Evolutionary conservation across 2,113 vertebrate genomes (phyloP), one percentile per base, ranked within the genome.

Genomic region (Accipiter cooperii): DNA sequence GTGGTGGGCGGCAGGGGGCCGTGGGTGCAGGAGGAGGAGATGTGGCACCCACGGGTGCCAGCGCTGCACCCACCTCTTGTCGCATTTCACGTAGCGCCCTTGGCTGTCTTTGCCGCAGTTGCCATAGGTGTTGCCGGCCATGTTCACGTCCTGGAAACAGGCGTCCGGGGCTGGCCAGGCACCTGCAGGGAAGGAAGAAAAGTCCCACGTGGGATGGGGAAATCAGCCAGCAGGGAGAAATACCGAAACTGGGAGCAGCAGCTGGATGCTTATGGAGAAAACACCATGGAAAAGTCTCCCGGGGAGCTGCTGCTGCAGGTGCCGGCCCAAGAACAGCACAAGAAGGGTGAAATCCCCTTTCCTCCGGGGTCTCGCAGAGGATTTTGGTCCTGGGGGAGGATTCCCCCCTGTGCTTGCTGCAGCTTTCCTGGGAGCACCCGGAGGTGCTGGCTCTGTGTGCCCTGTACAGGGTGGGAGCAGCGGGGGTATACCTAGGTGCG

Each of bases 81-180:
- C 96, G 40, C 99, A 99, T 52, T 99, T 99, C 92, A 99, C 91
- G 7, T 98, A 99, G 96, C 97, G 97, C 19, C 99, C 99, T 5
- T 98, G 94, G 34, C 96, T 94, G 65, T 99, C 98, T 80, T 98
- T 99, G 44, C 99, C 99, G 2, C 99, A 99, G 98, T 99, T 99
- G 36, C 99, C 99, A 0, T 98, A 99, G 54, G 98, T 98, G 29
- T 99, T 99, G 8, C 99, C 99, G 0, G 98, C 99, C 9, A 98
- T 98, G 73, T 99, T 99, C 95, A 99, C 98, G 0, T 98, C 98
- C 93, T 98, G 98, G 94, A 99, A 99, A 60, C 99, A 99, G 80
- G 98, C 98, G 0, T 99, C 98, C 0, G 99, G 99, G 5, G 99
- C 99, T 0, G 99, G 99, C 89, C 94, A 98, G 24, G 99, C 99